A percentile compares a stretch with the other conserved stretches of the same genome.
Evolutionary conservation across 2,888 invertebrate species (phyloP).

Genomic region (Lasioglossum vierecki): DNA sequence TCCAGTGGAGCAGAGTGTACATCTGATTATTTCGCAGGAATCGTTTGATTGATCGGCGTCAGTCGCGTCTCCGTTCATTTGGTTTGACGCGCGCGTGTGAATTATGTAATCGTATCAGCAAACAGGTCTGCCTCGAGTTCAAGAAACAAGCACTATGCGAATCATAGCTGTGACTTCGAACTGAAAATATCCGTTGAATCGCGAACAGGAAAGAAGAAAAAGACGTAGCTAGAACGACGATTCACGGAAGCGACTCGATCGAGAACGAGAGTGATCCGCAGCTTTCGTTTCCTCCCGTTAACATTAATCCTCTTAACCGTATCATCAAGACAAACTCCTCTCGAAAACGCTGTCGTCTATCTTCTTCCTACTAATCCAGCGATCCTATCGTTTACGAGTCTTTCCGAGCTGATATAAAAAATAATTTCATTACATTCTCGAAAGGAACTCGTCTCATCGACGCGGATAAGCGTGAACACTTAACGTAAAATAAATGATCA

Average conservation of each 20-base stretch:
- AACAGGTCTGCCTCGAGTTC: constrained; percentile 8
- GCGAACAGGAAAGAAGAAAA: constrained; percentile 2
- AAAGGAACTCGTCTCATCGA: constrained; percentile 15
- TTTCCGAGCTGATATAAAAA: constrained; percentile 40
- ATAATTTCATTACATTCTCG: constrained; percentile 11
- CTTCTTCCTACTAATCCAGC: not conserved
- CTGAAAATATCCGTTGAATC: constrained; percentile 25
- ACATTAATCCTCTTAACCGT: not conserved
- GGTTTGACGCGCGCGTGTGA: constrained; percentile 63
- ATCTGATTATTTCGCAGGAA: not conserved
- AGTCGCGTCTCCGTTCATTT: constrained; percentile 60
- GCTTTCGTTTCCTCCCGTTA: constrained; percentile 1
- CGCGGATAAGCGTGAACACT: not conserved
- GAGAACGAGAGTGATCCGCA: constrained; percentile 29
- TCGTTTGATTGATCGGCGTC: constrained; percentile 13
- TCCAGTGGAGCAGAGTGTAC: not conserved
- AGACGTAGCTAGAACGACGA: constrained; percentile 3
- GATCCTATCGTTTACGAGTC: not conserved
- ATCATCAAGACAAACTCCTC: constrained; percentile 23
- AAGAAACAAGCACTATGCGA: not conserved
- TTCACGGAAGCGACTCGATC: constrained; percentile 19
- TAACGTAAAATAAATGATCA: constrained; percentile 23
- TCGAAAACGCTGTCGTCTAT: not conserved
- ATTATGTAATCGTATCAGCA: constrained; percentile 45
- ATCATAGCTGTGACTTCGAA: constrained; percentile 8